Conservation (phyloP, 2,888 invertebrate genomes). For the Drosophila flavopinicola region DNA sequence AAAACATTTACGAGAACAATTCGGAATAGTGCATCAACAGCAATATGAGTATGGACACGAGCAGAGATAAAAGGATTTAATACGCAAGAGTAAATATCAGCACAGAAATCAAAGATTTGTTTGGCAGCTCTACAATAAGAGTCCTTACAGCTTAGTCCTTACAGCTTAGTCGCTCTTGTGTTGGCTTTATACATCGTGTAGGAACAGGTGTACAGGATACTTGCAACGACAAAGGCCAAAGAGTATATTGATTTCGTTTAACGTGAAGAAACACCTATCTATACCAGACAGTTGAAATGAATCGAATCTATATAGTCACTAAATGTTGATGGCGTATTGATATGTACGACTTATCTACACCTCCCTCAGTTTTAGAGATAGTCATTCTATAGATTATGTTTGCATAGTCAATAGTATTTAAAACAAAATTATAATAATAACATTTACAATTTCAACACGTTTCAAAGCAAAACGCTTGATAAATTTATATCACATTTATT, state of each 20-base stretch:
- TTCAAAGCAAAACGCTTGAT: background rate
- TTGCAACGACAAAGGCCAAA: too few relatives aligned
- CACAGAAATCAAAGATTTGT: conserved; percentile 18
- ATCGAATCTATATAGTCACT: too few relatives aligned
- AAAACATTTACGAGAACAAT: conserved; percentile 37
- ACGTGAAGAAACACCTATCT: too few relatives aligned
- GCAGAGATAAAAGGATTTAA: conserved; percentile 32
- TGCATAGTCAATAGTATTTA: background rate
- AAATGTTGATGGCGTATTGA: too few relatives aligned
- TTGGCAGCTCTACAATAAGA: conserved; percentile 24
- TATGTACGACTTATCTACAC: too few relatives aligned
- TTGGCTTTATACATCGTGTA: background rate
- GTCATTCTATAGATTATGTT: too few relatives aligned
- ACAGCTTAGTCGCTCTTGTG: conserved; percentile 22
- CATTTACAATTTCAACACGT: background rate
- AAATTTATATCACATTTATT: background rate
- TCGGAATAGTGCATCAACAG: conserved; percentile 45
- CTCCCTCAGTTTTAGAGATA: too few relatives aligned
- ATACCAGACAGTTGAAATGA: too few relatives aligned
- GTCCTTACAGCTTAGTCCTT: conserved; percentile 9
- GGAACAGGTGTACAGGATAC: background rate
- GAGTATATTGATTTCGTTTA: too few relatives aligned
- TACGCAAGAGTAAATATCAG: conserved; percentile 24
- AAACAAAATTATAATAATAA: too few relatives aligned
- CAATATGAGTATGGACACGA: conserved; percentile 23